Evolutionary conservation across 2,113 vertebrate genomes (phyloP).

Genomic region (Tympanuchus pallidicinctus): DNA sequence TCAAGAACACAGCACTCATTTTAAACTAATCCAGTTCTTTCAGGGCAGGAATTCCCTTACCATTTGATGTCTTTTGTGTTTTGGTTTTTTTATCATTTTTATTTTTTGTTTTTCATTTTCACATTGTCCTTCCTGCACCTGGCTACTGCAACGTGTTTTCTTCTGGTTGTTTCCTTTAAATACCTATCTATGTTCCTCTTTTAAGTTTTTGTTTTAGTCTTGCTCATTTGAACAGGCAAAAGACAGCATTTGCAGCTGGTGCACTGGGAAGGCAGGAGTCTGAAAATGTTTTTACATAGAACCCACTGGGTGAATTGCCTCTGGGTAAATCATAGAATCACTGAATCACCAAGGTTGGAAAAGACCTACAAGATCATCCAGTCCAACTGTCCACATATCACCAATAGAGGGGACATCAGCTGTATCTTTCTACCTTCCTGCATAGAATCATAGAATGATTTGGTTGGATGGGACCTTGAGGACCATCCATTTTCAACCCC

Average conservation of each 20-base stretch:
- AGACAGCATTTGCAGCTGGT: accelerated
- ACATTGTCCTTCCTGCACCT: accelerated
- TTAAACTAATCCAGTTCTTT: accelerated
- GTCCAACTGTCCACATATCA: too few relatives aligned
- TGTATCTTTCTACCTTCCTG: background rate
- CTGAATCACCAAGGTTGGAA: too few relatives aligned
- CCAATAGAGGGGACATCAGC: background rate
- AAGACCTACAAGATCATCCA: too few relatives aligned
- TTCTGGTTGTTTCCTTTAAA: background rate
- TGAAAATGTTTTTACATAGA: background rate
- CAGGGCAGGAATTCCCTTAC: background rate
- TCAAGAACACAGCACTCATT: background rate
- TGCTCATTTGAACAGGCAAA: background rate
- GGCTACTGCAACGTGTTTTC: background rate
- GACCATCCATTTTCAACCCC: too few relatives aligned
- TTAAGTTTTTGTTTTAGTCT: background rate
- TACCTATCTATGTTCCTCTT: background rate
- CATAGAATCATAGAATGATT: too few relatives aligned
- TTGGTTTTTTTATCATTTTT: too few relatives aligned
- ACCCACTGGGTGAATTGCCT: accelerated
- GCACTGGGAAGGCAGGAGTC: background rate
- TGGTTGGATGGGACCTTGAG: too few relatives aligned
- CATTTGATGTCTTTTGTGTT: background rate
- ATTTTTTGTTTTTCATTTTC: background rate
- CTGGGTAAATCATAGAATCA: too few relatives aligned